Conservation (phyloP, 2,888 invertebrate species). For the Drosophila vallismaia region DNA sequence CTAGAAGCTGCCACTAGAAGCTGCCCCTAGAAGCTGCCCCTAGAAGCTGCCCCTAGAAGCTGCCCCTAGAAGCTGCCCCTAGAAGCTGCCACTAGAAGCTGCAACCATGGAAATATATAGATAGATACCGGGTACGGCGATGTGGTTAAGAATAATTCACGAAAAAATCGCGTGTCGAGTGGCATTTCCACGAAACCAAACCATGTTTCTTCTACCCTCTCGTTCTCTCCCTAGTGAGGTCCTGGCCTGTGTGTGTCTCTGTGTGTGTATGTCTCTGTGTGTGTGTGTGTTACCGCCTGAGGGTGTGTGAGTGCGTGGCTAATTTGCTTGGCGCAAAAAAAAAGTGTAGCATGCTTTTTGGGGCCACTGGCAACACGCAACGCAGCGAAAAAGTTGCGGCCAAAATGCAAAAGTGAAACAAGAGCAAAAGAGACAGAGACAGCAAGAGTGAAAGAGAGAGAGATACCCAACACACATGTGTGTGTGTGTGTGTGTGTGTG, state of each 20-base stretch:
- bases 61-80: no score
- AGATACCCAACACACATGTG: slow-evolving; percentile 6
- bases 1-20: no score
- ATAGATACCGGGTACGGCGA: slow-evolving; percentile 1
- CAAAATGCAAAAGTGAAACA: slow-evolving; percentile 61
- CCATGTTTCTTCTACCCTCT: slow-evolving; percentile 2
- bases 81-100: slow-evolving; percentile 6
- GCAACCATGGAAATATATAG: not conserved
- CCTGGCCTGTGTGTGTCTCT: no score
- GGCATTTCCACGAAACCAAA: not conserved
- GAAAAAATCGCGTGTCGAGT: slow-evolving; percentile 53
- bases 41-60: no score
- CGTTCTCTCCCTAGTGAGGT: not conserved
- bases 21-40: no score
- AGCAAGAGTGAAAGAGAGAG: not conserved
- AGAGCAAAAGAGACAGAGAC: slow-evolving; percentile 24
- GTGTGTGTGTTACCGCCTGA: not conserved
- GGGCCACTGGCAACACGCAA: slow-evolving; percentile 63
- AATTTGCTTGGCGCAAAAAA: slow-evolving; percentile 60
- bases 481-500: slow-evolving; percentile 5
- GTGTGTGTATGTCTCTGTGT: not conserved
- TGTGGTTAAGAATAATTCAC: slow-evolving; percentile 19
- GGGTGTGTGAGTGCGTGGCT: slow-evolving; percentile 49
- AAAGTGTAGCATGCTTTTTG: slow-evolving; percentile 59
- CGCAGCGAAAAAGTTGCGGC: slow-evolving; percentile 50